phyloP scores from a whole-genome alignment of 2,797 vertebrate species.

The Lerista edwardsae region DNA sequence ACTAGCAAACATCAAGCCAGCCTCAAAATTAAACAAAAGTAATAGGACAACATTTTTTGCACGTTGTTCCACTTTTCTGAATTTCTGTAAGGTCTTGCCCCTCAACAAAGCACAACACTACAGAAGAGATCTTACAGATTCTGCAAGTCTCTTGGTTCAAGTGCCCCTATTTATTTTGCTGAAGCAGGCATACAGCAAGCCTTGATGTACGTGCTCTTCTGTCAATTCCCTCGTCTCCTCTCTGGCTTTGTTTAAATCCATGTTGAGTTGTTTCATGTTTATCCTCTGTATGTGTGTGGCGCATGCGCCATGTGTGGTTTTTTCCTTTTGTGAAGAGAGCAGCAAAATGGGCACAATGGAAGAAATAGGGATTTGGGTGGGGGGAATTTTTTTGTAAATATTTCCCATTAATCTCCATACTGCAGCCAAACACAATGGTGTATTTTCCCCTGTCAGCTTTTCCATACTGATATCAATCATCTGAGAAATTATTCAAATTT shows the following conservation, averaged over 20 bases:
- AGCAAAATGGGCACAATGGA: conserved; percentile 74
- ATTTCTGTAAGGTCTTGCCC: conserved; percentile 75
- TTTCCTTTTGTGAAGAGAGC: conserved; percentile 69
- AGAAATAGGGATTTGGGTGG: conserved; percentile 47
- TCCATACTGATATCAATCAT: conserved; percentile 82
- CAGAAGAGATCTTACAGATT: conserved; percentile 73
- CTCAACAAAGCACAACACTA: conserved; percentile 85
- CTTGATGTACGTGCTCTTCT: conserved; percentile 53
- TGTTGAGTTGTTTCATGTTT: conserved; percentile 54
- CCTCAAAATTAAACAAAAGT: conserved; percentile 62
- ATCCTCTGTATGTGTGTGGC: background rate
- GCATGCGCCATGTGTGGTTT: background rate
- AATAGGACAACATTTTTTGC: conserved; percentile 65
- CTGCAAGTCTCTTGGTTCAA: conserved; percentile 64
- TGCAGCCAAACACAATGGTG: conserved; percentile 74
- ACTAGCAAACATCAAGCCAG: conserved; percentile 77
- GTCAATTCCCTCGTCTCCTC: background rate
- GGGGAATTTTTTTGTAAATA: conserved; percentile 77
- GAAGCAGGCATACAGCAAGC: conserved; percentile 54
- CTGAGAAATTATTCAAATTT: conserved; percentile 82
- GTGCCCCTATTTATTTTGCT: conserved; percentile 81
- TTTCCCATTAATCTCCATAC: conserved; percentile 73
- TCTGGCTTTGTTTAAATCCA: conserved; percentile 57
- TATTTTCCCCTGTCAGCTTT: conserved; percentile 77
- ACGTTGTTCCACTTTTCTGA: conserved; percentile 63